These are phyloP conservation scores for Meiosimyza platycephala DNA, from an alignment of 2,888 invertebrate species.

Conservation along the genomic window DNA sequence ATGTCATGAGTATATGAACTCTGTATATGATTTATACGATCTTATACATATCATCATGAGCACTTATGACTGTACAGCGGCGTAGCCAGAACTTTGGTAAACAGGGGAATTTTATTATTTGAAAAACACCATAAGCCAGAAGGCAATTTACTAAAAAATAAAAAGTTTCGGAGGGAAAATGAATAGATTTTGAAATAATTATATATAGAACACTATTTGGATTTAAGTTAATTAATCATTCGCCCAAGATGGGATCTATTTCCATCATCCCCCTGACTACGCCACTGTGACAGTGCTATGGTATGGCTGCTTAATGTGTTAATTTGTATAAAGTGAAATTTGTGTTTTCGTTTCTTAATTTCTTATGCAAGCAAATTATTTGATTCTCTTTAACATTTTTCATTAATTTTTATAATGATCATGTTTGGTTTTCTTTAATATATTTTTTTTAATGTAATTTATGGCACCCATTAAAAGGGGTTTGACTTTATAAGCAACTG, in stretches of 20 bases:
- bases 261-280: too few relatives aligned
- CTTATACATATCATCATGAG: slow-evolving; percentile 18
- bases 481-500: neutral
- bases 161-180: too few relatives aligned
- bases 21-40: slow-evolving; percentile 40
- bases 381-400: slow-evolving; percentile 16
- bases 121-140: too few relatives aligned
- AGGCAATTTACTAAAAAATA: too few relatives aligned
- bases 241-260: too few relatives aligned
- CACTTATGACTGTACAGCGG: neutral
- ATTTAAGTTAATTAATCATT: too few relatives aligned
- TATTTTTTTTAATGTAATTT: neutral
- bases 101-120: too few relatives aligned
- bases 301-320: slow-evolving; percentile 8
- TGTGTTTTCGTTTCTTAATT: slow-evolving; percentile 2
- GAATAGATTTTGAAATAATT: too few relatives aligned
- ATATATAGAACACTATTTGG: too few relatives aligned
- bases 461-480: too few relatives aligned
- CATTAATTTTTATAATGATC: slow-evolving; percentile 28
- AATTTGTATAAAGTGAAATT: slow-evolving; percentile 31
- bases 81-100: too few relatives aligned
- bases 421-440: slow-evolving; percentile 9
- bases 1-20: slow-evolving; percentile 24
- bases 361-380: slow-evolving; percentile 19
- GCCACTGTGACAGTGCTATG: too few relatives aligned